Percentiles rank a stretch among this genome's conserved stretches.
Conservation (phyloP, 2,888 invertebrate genomes). For the Spialia ferax region DNA sequence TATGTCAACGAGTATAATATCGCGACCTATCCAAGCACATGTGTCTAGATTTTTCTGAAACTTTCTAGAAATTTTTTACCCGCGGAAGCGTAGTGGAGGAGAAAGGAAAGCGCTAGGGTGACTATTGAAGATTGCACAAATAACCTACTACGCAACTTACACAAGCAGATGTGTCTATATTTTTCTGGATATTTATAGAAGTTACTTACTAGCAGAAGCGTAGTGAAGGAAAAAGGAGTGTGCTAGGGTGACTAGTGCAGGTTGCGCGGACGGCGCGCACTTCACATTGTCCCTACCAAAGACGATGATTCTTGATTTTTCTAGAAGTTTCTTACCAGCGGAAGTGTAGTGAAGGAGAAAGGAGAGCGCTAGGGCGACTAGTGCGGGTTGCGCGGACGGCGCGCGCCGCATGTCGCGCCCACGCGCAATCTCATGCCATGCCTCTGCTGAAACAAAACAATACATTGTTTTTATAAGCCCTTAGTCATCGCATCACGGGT, state of each 20-base stretch:
- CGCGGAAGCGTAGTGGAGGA: conserved; percentile 77
- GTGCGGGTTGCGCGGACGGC: conserved; percentile 84
- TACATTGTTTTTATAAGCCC: too few relatives aligned
- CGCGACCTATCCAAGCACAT: too few relatives aligned
- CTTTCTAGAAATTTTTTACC: conserved; percentile 58
- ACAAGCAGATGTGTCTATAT: too few relatives aligned
- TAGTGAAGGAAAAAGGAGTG: conserved; percentile 75
- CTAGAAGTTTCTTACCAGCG: conserved; percentile 66
- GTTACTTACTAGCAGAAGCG: conserved; percentile 74
- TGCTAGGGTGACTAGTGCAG: too few relatives aligned
- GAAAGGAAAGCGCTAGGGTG: conserved; percentile 73
- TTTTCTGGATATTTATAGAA: not conserved
- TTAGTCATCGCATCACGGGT: too few relatives aligned
- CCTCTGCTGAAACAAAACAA: conserved; percentile 68
- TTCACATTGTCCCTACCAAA: too few relatives aligned
- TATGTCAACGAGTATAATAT: too few relatives aligned
- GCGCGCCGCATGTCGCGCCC: conserved; percentile 86
- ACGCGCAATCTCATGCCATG: conserved; percentile 83
- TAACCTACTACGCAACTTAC: too few relatives aligned
- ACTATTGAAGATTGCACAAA: too few relatives aligned
- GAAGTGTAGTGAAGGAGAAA: conserved; percentile 74
- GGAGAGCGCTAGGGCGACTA: conserved; percentile 75
- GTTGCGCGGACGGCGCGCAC: too few relatives aligned
- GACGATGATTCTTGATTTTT: not conserved
- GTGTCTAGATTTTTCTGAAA: not conserved